These are phyloP conservation scores for Chiridota heheva DNA, from an alignment of 35 echinoderm and acorn worm genomes.

Conservation along the genomic window DNA sequence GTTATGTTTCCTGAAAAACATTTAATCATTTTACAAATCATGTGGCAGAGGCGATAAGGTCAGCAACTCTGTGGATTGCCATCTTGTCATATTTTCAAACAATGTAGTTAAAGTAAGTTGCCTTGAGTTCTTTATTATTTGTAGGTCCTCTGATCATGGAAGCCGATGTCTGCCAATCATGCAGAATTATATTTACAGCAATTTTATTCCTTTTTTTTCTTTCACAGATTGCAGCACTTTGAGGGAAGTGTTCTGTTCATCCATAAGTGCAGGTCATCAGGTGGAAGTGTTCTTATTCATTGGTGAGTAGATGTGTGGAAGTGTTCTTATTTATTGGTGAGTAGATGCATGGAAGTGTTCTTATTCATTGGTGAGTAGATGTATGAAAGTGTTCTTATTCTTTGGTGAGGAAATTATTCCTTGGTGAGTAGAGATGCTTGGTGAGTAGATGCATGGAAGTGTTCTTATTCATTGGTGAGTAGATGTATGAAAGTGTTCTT, in stretches of 20 bases:
- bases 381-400: not conserved
- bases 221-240: slow-evolving; percentile 82
- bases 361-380: not conserved
- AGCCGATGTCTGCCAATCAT: too few relatives aligned
- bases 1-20: too few relatives aligned
- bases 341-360: too few relatives aligned
- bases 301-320: too few relatives aligned
- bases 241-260: slow-evolving; percentile 68
- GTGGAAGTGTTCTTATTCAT: slow-evolving; percentile 74
- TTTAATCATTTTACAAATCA: too few relatives aligned
- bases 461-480: not conserved
- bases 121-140: not conserved
- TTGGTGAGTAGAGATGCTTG: not conserved
- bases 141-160: too few relatives aligned
- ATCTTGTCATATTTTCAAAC: not conserved
- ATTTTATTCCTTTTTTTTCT: slow-evolving; percentile 1
- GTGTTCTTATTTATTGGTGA: not conserved
- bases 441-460: not conserved
- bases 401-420: not conserved
- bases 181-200: too few relatives aligned
- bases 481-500: not conserved
- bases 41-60: too few relatives aligned
- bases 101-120: not conserved
- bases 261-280: slow-evolving; percentile 72
- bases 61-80: too few relatives aligned